phyloP scores from a whole-genome alignment of 30 jellyfish, hydroid and myxozoan species.

The Aurelia coerulea region DNA sequence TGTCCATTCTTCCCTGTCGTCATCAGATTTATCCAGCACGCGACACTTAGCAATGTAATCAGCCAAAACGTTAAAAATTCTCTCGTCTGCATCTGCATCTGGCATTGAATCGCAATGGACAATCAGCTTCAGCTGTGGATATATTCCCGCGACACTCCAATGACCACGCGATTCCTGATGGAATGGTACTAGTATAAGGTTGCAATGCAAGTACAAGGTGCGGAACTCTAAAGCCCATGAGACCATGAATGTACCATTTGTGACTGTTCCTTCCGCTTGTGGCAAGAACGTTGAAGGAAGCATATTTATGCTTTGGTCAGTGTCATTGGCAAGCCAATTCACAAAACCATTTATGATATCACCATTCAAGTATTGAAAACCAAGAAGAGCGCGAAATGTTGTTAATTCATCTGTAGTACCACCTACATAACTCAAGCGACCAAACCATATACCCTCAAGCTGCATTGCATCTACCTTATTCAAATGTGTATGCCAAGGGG shows the following conservation, averaged over 20 bases:
- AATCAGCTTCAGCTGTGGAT: not conserved
- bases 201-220: not conserved
- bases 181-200: not conserved
- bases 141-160: slow-evolving; percentile 14
- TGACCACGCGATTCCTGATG: not conserved
- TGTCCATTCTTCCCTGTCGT: not conserved
- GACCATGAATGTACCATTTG: not conserved
- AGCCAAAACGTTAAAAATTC: not conserved
- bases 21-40: not conserved
- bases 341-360: no score
- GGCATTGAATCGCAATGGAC: slow-evolving; percentile 16
- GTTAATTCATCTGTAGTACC: no score
- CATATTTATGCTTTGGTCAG: not conserved
- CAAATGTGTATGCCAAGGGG: not conserved
- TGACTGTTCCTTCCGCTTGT: not conserved
- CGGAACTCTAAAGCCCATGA: not conserved
- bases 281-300: slow-evolving; percentile 3
- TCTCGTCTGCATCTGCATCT: not conserved
- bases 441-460: not conserved
- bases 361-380: no score
- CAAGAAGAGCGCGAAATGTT: no score
- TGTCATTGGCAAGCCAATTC: no score
- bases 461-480: not conserved
- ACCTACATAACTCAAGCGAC: not conserved
- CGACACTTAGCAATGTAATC: not conserved